Evolutionary conservation across 2,888 invertebrate genomes (phyloP).

Genomic region (Gastrophysa polygoni): DNA sequence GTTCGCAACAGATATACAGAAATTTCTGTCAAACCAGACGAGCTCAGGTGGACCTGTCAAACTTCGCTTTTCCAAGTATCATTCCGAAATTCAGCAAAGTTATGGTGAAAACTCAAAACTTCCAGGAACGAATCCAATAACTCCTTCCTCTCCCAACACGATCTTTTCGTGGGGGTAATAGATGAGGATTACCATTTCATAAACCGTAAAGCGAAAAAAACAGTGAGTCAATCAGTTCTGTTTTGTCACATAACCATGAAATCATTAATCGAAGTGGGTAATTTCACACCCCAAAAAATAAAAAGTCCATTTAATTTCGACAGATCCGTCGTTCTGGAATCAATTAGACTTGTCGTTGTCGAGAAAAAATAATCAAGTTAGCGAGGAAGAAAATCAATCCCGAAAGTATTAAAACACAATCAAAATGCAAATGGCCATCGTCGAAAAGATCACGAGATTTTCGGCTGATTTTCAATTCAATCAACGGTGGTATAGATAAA

Average conservation of each 20-base stretch:
- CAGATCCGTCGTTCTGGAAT: constrained; percentile 30
- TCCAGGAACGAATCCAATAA: too few relatives aligned
- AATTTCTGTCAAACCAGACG: too few relatives aligned
- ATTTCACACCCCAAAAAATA: constrained; percentile 26
- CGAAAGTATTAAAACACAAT: constrained; percentile 44
- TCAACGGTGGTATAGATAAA: constrained; percentile 39
- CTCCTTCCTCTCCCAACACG: too few relatives aligned
- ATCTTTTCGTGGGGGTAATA: too few relatives aligned
- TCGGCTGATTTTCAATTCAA: constrained; percentile 39
- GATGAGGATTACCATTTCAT: too few relatives aligned
- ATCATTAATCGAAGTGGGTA: constrained; percentile 10
- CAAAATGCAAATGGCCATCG: constrained; percentile 45
- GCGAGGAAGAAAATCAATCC: constrained; percentile 40
- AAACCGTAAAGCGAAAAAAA: too few relatives aligned
- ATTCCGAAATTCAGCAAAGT: too few relatives aligned
- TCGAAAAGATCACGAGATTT: constrained; percentile 43
- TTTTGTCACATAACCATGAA: not conserved
- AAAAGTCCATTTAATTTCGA: constrained; percentile 32
- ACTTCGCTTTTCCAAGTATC: too few relatives aligned
- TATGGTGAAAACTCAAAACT: too few relatives aligned
- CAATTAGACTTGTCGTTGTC: constrained; percentile 32
- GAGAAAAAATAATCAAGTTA: constrained; percentile 35
- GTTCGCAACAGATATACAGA: too few relatives aligned
- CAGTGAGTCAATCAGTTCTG: not conserved
- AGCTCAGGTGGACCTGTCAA: too few relatives aligned